These are phyloP conservation scores for Achatina immaculata DNA, from an alignment of 1,140 invertebrate genomes.

Conservation along the genomic window DNA sequence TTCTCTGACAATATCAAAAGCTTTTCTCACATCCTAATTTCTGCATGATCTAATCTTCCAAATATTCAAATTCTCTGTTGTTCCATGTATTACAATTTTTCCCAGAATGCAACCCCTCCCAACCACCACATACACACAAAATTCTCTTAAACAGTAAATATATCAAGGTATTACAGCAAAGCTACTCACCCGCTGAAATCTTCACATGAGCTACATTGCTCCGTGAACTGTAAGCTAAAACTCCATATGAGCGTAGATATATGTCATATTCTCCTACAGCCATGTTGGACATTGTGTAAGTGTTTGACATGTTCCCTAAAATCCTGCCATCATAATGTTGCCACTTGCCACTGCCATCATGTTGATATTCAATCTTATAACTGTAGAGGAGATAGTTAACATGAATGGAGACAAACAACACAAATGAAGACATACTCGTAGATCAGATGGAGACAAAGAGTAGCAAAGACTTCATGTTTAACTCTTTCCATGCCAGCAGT, in stretches of 20 bases:
- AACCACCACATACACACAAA: too few species aligned
- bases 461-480: too few species aligned
- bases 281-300: slow-evolving; percentile 34
- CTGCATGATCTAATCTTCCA: too few species aligned
- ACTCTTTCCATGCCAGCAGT: too few species aligned
- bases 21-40: too few species aligned
- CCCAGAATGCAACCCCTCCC: neutral
- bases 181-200: slow-evolving; percentile 46
- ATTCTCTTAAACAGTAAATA: too few species aligned
- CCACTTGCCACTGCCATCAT: slow-evolving; percentile 58
- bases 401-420: too few species aligned
- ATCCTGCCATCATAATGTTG: slow-evolving; percentile 75
- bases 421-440: too few species aligned
- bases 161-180: too few species aligned
- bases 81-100: neutral
- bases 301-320: neutral
- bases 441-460: too few species aligned
- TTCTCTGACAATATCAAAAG: too few species aligned
- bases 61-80: neutral
- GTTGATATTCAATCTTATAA: slow-evolving; percentile 24
- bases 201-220: slow-evolving; percentile 45
- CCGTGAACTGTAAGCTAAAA: slow-evolving; percentile 49
- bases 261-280: slow-evolving; percentile 49
- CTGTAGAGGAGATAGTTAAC: slow-evolving; percentile 4
- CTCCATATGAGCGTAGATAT: slow-evolving; percentile 50